Conservation (phyloP, 1,140 invertebrate genomes). For the Tetranychus cinnabarinus region DNA sequence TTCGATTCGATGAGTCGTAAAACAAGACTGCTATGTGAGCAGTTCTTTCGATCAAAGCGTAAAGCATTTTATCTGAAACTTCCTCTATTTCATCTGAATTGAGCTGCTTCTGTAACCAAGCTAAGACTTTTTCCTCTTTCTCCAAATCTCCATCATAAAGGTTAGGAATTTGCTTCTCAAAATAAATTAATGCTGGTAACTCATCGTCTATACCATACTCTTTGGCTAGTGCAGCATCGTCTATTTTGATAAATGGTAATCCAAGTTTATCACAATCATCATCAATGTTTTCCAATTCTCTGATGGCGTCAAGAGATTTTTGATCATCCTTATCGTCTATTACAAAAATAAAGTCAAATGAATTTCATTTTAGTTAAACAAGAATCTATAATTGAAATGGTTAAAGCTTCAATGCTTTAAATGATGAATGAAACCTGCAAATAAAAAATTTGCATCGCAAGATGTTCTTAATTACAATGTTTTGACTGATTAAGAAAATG, state of each 20-base stretch:
- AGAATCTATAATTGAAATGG: too few species aligned
- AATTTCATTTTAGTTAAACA: too few species aligned
- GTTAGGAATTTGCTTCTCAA: constrained; percentile 71
- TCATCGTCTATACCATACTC: constrained; percentile 16
- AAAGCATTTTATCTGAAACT: constrained; percentile 78
- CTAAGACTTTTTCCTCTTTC: constrained; percentile 68
- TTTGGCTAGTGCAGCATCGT: constrained; percentile 15
- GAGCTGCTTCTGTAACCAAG: constrained; percentile 73
- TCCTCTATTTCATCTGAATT: constrained; percentile 87
- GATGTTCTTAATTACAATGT: too few species aligned
- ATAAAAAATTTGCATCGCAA: too few species aligned
- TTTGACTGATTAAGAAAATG: too few species aligned
- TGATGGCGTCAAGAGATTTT: constrained; percentile 15
- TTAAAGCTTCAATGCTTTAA: too few species aligned
- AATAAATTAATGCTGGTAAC: constrained; percentile 37
- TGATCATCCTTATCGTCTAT: constrained; percentile 19
- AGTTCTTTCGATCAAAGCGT: constrained; percentile 59
- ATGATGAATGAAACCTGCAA: too few species aligned
- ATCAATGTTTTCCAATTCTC: constrained; percentile 22
- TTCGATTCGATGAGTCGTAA: constrained; percentile 33
- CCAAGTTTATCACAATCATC: constrained; percentile 16
- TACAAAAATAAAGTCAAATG: neutral
- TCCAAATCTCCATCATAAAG: constrained; percentile 61
- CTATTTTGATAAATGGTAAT: constrained; percentile 18
- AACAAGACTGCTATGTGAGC: constrained; percentile 65